These are phyloP conservation scores for Chelonus formosanus DNA, from an alignment of 2,888 invertebrate genomes.

Conservation along the genomic window DNA sequence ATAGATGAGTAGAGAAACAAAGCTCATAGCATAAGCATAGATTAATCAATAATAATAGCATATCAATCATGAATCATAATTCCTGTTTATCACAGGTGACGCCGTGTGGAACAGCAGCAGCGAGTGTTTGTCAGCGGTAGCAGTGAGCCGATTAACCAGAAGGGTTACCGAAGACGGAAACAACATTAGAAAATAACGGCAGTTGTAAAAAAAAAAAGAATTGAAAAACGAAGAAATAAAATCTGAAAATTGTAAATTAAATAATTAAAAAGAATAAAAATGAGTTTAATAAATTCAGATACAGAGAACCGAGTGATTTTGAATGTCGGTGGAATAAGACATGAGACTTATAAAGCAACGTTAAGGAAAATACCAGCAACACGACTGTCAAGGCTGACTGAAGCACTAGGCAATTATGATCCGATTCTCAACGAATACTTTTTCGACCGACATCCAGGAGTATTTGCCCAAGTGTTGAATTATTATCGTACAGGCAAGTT, in stretches of 20 bases:
- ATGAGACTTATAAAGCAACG: slow-evolving; percentile 96
- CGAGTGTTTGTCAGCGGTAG: slow-evolving; percentile 59
- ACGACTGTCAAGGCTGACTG: slow-evolving; percentile 89
- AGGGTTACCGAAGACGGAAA: slow-evolving; percentile 25
- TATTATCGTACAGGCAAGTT: slow-evolving; percentile 98
- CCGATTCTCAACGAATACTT: slow-evolving; percentile 99
- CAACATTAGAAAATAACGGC: slow-evolving; percentile 16
- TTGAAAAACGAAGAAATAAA: slow-evolving; percentile 4
- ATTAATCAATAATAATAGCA: slow-evolving; percentile 15
- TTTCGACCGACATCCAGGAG: slow-evolving; percentile 97
- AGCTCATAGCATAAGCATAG: background rate
- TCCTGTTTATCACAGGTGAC: slow-evolving; percentile 48
- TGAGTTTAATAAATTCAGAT: slow-evolving; percentile 95
- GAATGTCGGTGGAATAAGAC: slow-evolving; percentile 97
- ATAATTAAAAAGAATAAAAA: slow-evolving; percentile 61
- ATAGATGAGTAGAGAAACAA: background rate
- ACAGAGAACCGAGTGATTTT: slow-evolving; percentile 98
- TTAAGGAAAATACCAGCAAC: slow-evolving; percentile 98
- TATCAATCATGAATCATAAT: slow-evolving; percentile 5
- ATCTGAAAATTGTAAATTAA: background rate
- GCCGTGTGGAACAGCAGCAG: slow-evolving; percentile 53
- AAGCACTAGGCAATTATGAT: slow-evolving; percentile 98
- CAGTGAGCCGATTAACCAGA: slow-evolving; percentile 51
- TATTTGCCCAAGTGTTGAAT: slow-evolving; percentile 95
- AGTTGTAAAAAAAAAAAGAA: slow-evolving; percentile 6